A percentile compares a stretch with the other conserved stretches of the same genome.
Conservation (phyloP, 2,797 vertebrate species). For the Melopsittacus undulatus region DNA sequence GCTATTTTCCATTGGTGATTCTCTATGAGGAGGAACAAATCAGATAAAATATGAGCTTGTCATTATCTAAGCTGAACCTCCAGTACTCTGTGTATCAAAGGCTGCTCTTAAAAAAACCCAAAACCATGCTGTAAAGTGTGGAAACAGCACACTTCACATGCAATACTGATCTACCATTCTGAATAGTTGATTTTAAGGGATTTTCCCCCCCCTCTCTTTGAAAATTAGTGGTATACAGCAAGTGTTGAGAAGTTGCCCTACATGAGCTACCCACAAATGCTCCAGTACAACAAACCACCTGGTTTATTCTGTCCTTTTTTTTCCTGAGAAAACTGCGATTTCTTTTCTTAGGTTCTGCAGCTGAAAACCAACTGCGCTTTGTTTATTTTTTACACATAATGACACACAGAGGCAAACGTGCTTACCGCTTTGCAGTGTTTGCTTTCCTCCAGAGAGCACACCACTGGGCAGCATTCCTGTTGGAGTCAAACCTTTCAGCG, state of each 20-base stretch:
- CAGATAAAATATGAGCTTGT: not conserved
- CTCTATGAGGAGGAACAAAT: constrained; percentile 1
- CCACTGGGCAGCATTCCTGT: constrained; percentile 98
- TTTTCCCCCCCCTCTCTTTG: not conserved
- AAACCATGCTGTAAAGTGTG: not conserved
- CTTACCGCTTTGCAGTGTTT: constrained; percentile 98
- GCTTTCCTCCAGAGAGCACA: constrained; percentile 95
- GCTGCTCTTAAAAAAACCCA: not conserved
- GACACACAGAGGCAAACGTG: constrained; percentile 7
- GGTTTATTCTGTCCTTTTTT: not conserved
- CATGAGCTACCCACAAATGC: not conserved
- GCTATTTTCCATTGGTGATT: not conserved
- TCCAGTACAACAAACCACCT: not conserved
- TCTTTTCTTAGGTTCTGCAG: constrained; percentile 26
- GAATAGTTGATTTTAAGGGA: not conserved
- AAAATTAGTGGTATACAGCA: not conserved
- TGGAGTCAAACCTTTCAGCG: constrained; percentile 96
- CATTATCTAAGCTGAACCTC: not conserved
- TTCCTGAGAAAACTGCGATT: not conserved
- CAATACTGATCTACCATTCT: not conserved
- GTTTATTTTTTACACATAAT: not conserved
- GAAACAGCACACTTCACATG: not conserved
- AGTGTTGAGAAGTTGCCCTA: not conserved
- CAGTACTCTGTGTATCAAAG: not conserved
- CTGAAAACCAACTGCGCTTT: not conserved